Base-by-base conservation (phyloP, 2,797 vertebrate genomes). In the Hapalemur alaotrensis region DNA sequence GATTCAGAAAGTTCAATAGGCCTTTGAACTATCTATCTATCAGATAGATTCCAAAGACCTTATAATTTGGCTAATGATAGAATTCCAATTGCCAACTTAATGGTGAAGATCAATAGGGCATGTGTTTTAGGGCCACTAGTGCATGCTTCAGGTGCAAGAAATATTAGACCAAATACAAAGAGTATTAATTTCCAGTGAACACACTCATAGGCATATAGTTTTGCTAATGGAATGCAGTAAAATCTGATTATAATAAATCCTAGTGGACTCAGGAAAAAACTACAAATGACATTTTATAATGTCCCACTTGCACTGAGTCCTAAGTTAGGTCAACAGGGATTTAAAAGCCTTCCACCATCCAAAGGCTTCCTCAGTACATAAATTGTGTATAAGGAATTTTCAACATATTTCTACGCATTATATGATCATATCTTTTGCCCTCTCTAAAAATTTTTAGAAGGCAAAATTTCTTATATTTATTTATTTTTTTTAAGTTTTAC, bases 31-130 rank as follows among this genome's bases (percentile, higher is more conserved):
- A 23, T 23, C 52, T 54, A 54, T 54, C 22, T 23, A 10, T 57
- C 54, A 57, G 54, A 54, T 93, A 94, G 95, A 96, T 98, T 97
- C 72, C 28, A 89, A 92, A 97, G 93, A 50, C 50, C 61, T 96
- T 97, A 96, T 92, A 67, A 82, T 96, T 81, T 96, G 93, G 59
- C 86, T 97, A 97, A 98, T 97, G 96, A 98, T 97, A 97, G 94
- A 61, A 93, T 96, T 98, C 81, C 97, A 98, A 98, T 97, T 98
- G 86, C 86, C 97, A 98, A 93, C 96, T 98, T 98, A 97, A 94
- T 73, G 96, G 94, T 96, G 92, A 98, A 72, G 57, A 93, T 83
- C 80, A 96, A 89, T 82, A 98, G 95, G 95, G 17, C 95, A 81
- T 75, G 48, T 95, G 73, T 96, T 97, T 95, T 93, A 95, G 81